phyloP scores from a whole-genome alignment of 1,140 invertebrate genomes.

The Melanaphis sacchari region DNA sequence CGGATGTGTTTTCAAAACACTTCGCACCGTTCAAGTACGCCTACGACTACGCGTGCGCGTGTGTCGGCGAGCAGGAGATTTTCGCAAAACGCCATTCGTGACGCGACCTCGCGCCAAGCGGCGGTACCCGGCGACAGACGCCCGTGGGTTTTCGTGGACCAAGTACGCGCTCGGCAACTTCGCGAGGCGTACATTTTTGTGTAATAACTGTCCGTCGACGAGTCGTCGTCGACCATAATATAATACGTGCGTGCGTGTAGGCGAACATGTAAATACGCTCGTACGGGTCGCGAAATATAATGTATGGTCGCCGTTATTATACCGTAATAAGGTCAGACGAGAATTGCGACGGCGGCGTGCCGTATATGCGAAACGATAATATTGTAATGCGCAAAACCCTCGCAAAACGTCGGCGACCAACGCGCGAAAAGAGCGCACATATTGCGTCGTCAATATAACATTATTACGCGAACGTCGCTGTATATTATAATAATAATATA shows the following conservation, averaged over 20 bases:
- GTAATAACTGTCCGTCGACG: not conserved
- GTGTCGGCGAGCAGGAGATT: not conserved
- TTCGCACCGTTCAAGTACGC: not conserved
- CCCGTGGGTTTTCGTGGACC: not conserved
- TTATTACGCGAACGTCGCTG: not conserved
- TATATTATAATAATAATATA: not conserved
- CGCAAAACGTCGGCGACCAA: conserved; percentile 42
- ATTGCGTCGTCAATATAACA: not conserved
- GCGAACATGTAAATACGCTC: not conserved
- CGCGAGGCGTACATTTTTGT: not conserved
- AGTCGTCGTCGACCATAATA: not conserved
- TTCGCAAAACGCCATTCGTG: not conserved
- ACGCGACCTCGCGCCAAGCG: not conserved
- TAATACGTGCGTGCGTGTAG: not conserved
- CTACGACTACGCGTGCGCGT: not conserved
- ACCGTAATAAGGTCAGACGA: conserved; percentile 19
- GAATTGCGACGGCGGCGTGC: not conserved
- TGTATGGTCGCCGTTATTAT: not conserved
- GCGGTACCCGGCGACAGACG: not conserved
- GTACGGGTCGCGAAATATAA: not conserved
- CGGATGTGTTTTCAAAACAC: not conserved
- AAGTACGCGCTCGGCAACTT: not conserved
- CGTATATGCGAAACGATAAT: not conserved
- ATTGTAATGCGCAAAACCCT: conserved; percentile 18
- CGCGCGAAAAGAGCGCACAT: not conserved